A percentile compares a stretch with the other conserved stretches of the same genome.
These are phyloP conservation scores for Rotaria sp. DNA, from an alignment of 2,888 invertebrate genomes.

Conservation along the genomic window DNA sequence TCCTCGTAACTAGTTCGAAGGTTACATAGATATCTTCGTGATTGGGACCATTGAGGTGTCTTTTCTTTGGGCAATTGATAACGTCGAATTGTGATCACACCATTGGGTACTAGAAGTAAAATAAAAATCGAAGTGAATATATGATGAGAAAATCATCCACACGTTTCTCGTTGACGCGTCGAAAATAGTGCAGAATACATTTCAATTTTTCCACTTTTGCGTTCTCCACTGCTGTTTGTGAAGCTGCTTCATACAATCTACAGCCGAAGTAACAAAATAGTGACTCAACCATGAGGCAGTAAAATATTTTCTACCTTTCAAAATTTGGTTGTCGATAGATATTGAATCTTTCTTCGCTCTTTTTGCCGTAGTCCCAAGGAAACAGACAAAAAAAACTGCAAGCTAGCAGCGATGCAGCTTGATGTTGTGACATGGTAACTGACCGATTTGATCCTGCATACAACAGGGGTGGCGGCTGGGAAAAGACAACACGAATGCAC, in stretches of 20 bases:
- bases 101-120: slow-evolving; percentile 61
- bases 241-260: too few relatives aligned
- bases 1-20: slow-evolving; percentile 69
- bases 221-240: background rate
- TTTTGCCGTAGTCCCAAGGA: too few relatives aligned
- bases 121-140: too few relatives aligned
- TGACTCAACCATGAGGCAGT: too few relatives aligned
- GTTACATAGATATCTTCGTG: slow-evolving; percentile 60
- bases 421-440: slow-evolving; percentile 63
- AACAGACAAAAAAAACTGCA: slow-evolving; percentile 93
- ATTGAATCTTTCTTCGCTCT: too few relatives aligned
- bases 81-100: slow-evolving; percentile 73
- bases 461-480: background rate
- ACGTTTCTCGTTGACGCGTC: slow-evolving; percentile 65
- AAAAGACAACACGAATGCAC: too few relatives aligned
- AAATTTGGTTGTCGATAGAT: too few relatives aligned
- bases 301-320: too few relatives aligned
- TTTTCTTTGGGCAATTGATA: slow-evolving; percentile 59
- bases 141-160: too few relatives aligned
- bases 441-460: slow-evolving; percentile 48
- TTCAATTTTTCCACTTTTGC: slow-evolving; percentile 73
- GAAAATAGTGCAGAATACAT: slow-evolving; percentile 80
- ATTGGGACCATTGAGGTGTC: slow-evolving; percentile 63
- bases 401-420: slow-evolving; percentile 76
- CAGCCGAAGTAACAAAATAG: too few relatives aligned